phyloP scores from a whole-genome alignment of 2,113 vertebrate genomes.

The Albula glossodonta region DNA sequence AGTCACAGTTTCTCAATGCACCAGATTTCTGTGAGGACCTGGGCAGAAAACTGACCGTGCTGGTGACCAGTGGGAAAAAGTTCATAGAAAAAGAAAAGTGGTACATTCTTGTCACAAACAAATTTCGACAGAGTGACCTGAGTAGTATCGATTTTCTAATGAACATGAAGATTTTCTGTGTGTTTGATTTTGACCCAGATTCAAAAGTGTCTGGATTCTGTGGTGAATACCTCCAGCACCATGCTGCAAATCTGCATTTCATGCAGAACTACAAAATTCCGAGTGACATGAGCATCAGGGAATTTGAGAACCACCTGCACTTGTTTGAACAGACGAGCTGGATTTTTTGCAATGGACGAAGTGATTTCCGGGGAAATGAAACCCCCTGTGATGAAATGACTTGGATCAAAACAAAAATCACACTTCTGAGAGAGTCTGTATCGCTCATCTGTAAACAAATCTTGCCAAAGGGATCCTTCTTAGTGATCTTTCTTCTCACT shows the following conservation, averaged over 20 bases:
- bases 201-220: conserved; percentile 64
- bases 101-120: conserved; percentile 71
- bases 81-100: conserved; percentile 59
- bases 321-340: conserved; percentile 66
- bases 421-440: conserved; percentile 59
- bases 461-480: conserved; percentile 48
- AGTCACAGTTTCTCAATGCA: not conserved
- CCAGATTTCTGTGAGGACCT: conserved; percentile 47
- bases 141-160: conserved; percentile 61
- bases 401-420: conserved; percentile 64
- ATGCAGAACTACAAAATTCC: conserved; percentile 59
- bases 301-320: conserved; percentile 45
- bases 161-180: conserved; percentile 69
- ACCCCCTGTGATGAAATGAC: conserved; percentile 59
- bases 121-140: conserved; percentile 45
- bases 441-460: conserved; percentile 68
- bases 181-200: conserved; percentile 76
- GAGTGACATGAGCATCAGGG: conserved; percentile 36
- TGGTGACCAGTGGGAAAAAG: conserved; percentile 61
- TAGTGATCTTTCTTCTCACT: conserved; percentile 66
- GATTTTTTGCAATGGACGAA: conserved; percentile 74
- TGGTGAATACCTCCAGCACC: conserved; percentile 52
- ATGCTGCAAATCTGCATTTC: conserved; percentile 53
- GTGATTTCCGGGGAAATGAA: conserved; percentile 50
- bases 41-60: conserved; percentile 60